Percentiles rank a stretch among this genome's conserved stretches.
These are phyloP conservation scores for Montifringilla adamsi DNA, from an alignment of 2,113 vertebrate species.

Conservation along the genomic window DNA sequence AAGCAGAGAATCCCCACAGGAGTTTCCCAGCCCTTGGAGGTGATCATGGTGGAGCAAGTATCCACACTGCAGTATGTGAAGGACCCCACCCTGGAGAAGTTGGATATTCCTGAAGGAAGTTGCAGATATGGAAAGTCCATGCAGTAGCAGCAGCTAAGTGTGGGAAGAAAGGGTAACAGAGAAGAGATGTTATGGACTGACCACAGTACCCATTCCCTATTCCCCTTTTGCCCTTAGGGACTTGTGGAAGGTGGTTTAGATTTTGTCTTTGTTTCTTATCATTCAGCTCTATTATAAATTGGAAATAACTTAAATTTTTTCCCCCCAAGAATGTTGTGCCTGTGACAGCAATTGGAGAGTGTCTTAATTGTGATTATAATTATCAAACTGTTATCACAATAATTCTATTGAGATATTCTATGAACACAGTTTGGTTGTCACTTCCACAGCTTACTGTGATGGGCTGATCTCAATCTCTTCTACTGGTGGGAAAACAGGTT, in stretches of 20 bases:
- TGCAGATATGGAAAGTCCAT: background rate
- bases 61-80: rapidly evolving
- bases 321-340: background rate
- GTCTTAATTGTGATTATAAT: background rate
- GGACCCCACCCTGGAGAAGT: rapidly evolving
- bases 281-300: background rate
- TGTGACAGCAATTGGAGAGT: background rate
- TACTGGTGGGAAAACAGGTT: background rate
- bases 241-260: background rate
- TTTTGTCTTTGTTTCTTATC: background rate
- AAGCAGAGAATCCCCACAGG: background rate
- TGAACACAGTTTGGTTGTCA: background rate
- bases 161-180: background rate
- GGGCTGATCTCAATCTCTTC: background rate
- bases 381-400: background rate
- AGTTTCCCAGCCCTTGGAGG: background rate
- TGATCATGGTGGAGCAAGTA: background rate
- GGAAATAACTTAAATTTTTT: background rate
- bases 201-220: background rate
- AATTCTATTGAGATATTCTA: background rate
- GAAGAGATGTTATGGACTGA: background rate
- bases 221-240: background rate
- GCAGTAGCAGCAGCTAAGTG: background rate
- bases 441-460: background rate
- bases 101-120: background rate